Conservation (phyloP, 1,140 invertebrate species). For the Hesperophylax magnus region DNA sequence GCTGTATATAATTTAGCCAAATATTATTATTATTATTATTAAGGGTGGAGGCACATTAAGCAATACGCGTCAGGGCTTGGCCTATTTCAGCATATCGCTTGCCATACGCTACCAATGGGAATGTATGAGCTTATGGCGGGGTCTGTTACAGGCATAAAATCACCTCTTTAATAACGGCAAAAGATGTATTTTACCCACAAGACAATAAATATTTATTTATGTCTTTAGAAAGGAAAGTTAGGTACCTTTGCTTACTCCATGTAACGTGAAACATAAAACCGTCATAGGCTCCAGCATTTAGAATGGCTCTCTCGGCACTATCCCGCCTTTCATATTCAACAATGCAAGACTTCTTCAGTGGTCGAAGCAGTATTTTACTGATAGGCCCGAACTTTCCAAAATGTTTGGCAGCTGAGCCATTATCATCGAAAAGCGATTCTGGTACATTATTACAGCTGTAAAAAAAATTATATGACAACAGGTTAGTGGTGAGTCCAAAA, state of each 20-base stretch:
- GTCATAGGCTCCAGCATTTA: conserved; percentile 73
- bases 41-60: too few species aligned
- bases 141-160: too few species aligned
- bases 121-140: too few species aligned
- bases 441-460: conserved; percentile 76
- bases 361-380: conserved; percentile 73
- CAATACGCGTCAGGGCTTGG: too few species aligned
- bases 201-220: too few species aligned
- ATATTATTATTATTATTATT: too few species aligned
- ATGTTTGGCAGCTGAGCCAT: conserved; percentile 74
- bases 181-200: too few species aligned
- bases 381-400: conserved; percentile 77
- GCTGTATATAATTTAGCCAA: too few species aligned
- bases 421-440: conserved; percentile 73
- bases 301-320: conserved; percentile 72
- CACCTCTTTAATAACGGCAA: too few species aligned
- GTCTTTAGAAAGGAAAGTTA: background rate
- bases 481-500: too few species aligned
- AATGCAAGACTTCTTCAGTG: conserved; percentile 72
- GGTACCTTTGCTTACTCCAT: conserved; percentile 64
- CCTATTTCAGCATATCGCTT: too few species aligned
- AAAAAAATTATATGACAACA: conserved; percentile 15
- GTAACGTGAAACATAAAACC: conserved; percentile 75
- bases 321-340: conserved; percentile 74
- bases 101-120: too few species aligned